Percentiles rank a stretch among this genome's conserved stretches.
Conservation (phyloP, 2,888 invertebrate species). For the Neoitamus cyanurus region DNA sequence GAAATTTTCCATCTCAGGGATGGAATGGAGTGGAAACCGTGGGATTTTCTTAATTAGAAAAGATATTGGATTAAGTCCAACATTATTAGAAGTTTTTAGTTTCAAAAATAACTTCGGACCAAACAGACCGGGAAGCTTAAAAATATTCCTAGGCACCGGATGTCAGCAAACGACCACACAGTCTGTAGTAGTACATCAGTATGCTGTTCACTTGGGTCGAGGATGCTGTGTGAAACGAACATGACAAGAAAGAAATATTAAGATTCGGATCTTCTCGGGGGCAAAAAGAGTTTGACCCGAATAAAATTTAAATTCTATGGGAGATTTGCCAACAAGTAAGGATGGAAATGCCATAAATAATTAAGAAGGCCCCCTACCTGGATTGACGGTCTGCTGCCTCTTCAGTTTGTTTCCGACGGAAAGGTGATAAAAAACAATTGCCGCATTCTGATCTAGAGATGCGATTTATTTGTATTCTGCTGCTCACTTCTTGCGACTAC, state of each 20-base stretch:
- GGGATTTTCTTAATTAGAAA: not conserved
- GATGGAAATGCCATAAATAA: not conserved
- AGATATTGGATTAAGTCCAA: not conserved
- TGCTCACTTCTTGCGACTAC: not conserved
- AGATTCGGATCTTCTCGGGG: not conserved
- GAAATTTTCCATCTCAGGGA: not conserved
- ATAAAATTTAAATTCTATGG: not conserved
- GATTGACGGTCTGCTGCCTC: not conserved
- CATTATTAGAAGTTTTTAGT: not conserved
- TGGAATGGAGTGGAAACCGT: not conserved
- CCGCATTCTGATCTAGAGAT: not conserved
- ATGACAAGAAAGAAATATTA: not conserved
- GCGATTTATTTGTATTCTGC: not conserved
- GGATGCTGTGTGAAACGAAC: not conserved
- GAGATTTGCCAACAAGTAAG: not conserved
- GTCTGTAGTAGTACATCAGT: not conserved
- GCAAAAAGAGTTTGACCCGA: not conserved
- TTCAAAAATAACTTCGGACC: not conserved
- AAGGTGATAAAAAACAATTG: not conserved
- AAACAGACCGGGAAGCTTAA: not conserved
- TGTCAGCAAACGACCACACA: not conserved
- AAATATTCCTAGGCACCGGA: not conserved
- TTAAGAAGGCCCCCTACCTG: not conserved
- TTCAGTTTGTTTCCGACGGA: not conserved
- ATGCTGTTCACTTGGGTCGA: not conserved